Base-by-base conservation (phyloP, 2,797 vertebrate species). In the Gephyroberyx darwinii region DNA sequence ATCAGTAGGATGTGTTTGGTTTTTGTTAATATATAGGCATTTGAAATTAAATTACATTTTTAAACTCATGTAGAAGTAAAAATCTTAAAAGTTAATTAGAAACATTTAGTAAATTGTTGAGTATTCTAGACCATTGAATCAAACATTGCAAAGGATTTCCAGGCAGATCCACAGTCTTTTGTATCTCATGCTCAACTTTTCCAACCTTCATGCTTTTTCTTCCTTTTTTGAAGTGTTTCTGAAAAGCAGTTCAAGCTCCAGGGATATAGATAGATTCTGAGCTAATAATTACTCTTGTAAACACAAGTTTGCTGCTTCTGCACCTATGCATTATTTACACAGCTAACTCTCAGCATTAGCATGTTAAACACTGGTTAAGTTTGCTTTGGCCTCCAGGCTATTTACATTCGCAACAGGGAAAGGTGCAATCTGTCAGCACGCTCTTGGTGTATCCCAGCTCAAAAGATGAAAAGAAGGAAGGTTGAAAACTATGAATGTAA, bases 231-330 rank as follows among this genome's bases (percentile, higher is more conserved):
- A 82, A 33, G 17, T 8, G 35, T 55, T 64, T 78, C 55, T 67
- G 22, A 77, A 74, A 78, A 74, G 43, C 65, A 35, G 16, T 75
- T 74, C 12, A 50, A 68, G 67, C 78, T 87, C 55, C 56, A 70
- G 86, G 80, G 87, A 76, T 71, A 66, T 16, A 13, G 5, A 37
- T 47, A 65, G 70, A 47, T 80, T 88, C 53, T 74, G 74, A 84
- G 77, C 69, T 83, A 82, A 90, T 90, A 82, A 92, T 90, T 90
- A 71, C 71, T 87, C 74, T 63, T 86, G 88, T 86, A 87, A 89
- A 88, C 84, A 90, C 71, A 77, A 47, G 63, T 83, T 83, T 85
- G 51, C 72, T 86, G 69, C 73, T 68, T 48, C 78, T 80, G 73
- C 76, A 82, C 74, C 71, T 78, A 54, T 91, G 71, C 81, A 90